These are phyloP conservation scores for Turritopsis dohrnii DNA, from an alignment of 30 jellyfish, hydroid and myxozoan genomes.

Conservation along the genomic window DNA sequence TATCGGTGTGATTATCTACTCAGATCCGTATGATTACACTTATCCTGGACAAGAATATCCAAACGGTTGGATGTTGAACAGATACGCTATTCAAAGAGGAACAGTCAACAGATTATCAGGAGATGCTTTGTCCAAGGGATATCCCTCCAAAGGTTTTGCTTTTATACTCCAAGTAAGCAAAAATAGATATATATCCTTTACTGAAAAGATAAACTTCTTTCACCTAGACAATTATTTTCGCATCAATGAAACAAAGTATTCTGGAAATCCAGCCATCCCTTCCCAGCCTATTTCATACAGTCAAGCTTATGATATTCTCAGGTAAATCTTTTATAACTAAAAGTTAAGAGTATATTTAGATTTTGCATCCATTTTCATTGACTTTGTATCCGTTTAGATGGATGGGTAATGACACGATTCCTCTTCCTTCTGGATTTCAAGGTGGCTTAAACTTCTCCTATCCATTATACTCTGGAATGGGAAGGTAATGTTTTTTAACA, in stretches of 20 bases:
- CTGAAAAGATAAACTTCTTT: background rate
- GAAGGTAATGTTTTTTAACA: constrained; percentile 11
- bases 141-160: constrained; percentile 83
- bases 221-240: constrained; percentile 80
- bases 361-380: background rate
- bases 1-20: constrained; percentile 62
- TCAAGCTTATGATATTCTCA: constrained; percentile 53
- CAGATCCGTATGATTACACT: constrained; percentile 75
- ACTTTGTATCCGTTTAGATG: too few species aligned
- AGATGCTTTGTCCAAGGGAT: constrained; percentile 87
- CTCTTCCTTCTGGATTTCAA: constrained; percentile 42
- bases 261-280: constrained; percentile 65
- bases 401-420: constrained; percentile 42
- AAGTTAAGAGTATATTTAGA: background rate
- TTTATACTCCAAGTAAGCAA: background rate
- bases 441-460: constrained; percentile 65
- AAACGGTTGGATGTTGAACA: constrained; percentile 74
- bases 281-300: constrained; percentile 83
- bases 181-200: too few species aligned
- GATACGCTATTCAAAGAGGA: constrained; percentile 81
- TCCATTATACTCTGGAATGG: background rate
- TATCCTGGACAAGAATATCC: constrained; percentile 65
- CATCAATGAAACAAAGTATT: constrained; percentile 34
- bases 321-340: constrained; percentile 25
- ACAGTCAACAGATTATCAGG: constrained; percentile 83